Evolutionary conservation across 2,797 vertebrate species (phyloP).

Genomic region (Ceyx erithaca): DNA sequence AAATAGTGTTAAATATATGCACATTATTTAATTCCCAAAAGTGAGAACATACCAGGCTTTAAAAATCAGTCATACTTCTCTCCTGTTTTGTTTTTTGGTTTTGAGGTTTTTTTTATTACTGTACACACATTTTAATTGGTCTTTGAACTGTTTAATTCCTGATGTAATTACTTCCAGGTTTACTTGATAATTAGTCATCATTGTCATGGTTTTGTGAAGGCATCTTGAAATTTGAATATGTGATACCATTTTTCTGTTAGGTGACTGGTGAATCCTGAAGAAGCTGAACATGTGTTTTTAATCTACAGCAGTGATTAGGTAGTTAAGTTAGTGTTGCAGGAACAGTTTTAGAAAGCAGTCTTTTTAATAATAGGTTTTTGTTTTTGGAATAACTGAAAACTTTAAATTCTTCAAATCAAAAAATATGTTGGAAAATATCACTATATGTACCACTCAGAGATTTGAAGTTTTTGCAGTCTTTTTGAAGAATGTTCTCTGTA

Average conservation of each 20-base stretch:
- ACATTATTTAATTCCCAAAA: neutral
- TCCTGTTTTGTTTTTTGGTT: neutral
- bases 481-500: neutral
- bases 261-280: neutral
- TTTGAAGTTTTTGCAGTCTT: neutral
- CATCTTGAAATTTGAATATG: neutral
- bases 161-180: neutral
- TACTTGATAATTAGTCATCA: neutral
- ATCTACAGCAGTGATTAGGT: neutral
- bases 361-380: neutral
- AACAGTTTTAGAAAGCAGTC: neutral
- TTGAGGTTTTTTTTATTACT: neutral
- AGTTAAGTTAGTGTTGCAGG: neutral
- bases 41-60: neutral
- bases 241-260: neutral
- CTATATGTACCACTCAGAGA: neutral
- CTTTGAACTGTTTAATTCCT: neutral
- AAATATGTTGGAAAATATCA: neutral
- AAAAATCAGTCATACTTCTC: neutral
- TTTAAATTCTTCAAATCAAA: neutral
- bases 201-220: neutral
- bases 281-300: neutral
- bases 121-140: neutral
- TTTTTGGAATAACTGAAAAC: neutral
- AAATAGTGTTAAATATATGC: neutral